These are phyloP conservation scores for Lontra canadensis DNA, from an alignment of 2,113 vertebrate genomes.

Conservation along the genomic window DNA sequence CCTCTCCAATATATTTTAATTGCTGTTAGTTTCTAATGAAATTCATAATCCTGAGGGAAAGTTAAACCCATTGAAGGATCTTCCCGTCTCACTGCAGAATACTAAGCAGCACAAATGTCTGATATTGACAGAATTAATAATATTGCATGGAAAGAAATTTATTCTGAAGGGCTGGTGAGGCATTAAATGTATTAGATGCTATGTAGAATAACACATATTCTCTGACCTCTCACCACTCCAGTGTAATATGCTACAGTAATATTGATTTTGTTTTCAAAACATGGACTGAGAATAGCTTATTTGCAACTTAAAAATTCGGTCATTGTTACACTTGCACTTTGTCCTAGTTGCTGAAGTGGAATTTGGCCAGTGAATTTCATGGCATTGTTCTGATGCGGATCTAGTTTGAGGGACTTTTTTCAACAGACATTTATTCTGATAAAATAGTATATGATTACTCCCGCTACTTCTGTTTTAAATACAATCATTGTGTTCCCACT, in stretches of 20 bases:
- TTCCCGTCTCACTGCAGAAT: conserved; percentile 63
- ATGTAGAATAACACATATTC: neutral
- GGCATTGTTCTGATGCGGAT: neutral
- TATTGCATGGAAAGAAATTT: conserved; percentile 60
- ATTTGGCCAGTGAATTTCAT: conserved; percentile 61
- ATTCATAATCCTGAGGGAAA: conserved; percentile 63
- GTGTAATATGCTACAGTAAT: conserved; percentile 55
- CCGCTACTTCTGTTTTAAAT: neutral
- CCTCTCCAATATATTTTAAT: conserved; percentile 57
- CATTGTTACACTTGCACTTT: conserved; percentile 29
- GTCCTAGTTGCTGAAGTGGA: conserved; percentile 59
- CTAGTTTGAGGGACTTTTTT: neutral
- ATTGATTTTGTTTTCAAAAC: conserved; percentile 61
- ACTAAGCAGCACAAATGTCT: conserved; percentile 72
- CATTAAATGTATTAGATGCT: conserved; percentile 55
- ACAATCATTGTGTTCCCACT: neutral
- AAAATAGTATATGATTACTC: neutral
- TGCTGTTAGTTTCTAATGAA: conserved; percentile 67
- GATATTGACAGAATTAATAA: conserved; percentile 78
- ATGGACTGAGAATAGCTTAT: conserved; percentile 54
- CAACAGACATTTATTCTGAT: neutral
- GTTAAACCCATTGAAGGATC: conserved; percentile 65
- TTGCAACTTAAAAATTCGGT: conserved; percentile 59
- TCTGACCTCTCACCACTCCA: neutral
- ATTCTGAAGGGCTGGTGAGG: conserved; percentile 56